These are phyloP conservation scores for Drosophila algonquin DNA, from an alignment of 2,888 invertebrate genomes.

Conservation along the genomic window DNA sequence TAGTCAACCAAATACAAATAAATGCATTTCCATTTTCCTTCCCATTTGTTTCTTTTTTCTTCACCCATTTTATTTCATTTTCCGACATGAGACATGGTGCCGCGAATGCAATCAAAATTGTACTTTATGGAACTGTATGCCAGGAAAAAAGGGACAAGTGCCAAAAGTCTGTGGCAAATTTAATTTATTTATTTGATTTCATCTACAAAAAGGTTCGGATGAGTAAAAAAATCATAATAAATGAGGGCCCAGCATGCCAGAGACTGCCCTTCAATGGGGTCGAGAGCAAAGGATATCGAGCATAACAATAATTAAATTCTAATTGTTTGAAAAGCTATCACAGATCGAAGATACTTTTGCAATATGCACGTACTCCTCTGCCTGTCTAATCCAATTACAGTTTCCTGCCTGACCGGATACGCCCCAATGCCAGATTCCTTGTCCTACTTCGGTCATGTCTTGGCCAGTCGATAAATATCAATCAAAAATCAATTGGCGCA, in stretches of 20 bases:
- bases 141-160: slow-evolving; percentile 16
- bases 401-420: background rate
- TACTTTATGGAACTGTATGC: slow-evolving; percentile 31
- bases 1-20: slow-evolving; percentile 48
- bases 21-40: slow-evolving; percentile 36
- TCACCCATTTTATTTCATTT: slow-evolving; percentile 22
- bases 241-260: slow-evolving; percentile 12
- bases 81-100: slow-evolving; percentile 41
- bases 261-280: slow-evolving; percentile 1
- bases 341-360: background rate
- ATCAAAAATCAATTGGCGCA: slow-evolving; percentile 45
- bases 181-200: slow-evolving; percentile 59
- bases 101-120: slow-evolving; percentile 48
- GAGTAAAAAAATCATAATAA: slow-evolving; percentile 37
- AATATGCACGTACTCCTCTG: too few species aligned
- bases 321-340: background rate
- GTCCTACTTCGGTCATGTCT: slow-evolving; percentile 12
- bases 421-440: background rate
- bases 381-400: background rate
- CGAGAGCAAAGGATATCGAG: background rate
- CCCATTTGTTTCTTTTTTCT: slow-evolving; percentile 20
- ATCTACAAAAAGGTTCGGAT: slow-evolving; percentile 39
- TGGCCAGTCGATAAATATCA: slow-evolving; percentile 38
- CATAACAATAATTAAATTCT: background rate
- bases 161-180: slow-evolving; percentile 51